Percentiles rank a stretch among this genome's conserved stretches.
These are phyloP conservation scores for Mastomys coucha DNA, from an alignment of 2,113 vertebrate genomes.

Conservation along the genomic window DNA sequence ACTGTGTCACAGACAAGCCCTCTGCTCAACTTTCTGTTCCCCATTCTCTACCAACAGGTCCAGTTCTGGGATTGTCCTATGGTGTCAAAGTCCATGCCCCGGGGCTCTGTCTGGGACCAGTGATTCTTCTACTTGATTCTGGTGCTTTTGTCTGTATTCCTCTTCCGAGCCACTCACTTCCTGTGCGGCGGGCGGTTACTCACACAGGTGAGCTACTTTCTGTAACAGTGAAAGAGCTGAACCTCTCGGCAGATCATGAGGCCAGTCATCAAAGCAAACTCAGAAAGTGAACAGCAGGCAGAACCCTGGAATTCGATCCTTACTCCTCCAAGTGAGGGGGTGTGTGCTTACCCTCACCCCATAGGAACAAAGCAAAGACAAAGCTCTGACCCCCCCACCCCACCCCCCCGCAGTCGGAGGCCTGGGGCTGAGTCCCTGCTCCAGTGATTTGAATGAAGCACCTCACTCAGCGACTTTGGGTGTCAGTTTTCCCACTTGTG, in stretches of 20 bases:
- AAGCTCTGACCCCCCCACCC: too few species aligned
- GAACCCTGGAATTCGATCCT: neutral
- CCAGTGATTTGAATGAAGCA: neutral
- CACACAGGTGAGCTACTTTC: neutral
- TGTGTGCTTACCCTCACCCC: neutral
- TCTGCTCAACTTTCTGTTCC: neutral
- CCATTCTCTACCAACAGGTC: neutral
- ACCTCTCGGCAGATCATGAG: neutral
- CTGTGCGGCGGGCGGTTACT: neutral
- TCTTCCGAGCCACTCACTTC: neutral
- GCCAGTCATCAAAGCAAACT: neutral
- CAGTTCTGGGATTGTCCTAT: neutral
- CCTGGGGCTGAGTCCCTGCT: neutral
- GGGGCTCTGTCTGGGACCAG: neutral
- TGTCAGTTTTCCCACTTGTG: neutral
- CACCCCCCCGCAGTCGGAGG: too few species aligned
- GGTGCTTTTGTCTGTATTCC: neutral
- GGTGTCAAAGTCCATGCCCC: neutral
- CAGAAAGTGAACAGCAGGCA: neutral
- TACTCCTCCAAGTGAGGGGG: neutral
- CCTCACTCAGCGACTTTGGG: neutral
- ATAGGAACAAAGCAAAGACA: neutral
- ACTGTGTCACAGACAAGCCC: neutral
- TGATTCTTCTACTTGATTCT: neutral
- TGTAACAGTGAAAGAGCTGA: neutral